Conservation (phyloP, 2,888 invertebrate species). For the Malthinus seriepunctatus region DNA sequence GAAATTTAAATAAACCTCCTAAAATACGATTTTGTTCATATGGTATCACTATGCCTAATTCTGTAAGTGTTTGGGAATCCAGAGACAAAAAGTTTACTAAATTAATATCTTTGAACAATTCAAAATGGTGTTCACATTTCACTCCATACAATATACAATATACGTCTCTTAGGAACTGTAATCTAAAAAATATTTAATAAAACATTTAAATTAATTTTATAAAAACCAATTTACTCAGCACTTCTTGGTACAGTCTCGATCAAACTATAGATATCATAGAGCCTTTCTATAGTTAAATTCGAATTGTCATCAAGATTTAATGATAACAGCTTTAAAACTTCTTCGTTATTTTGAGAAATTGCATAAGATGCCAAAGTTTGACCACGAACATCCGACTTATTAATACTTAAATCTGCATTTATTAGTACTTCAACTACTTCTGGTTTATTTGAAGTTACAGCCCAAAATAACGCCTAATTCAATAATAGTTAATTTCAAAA, state of each 20-base stretch:
- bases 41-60: constrained; percentile 63
- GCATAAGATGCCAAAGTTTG: constrained; percentile 61
- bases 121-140: constrained; percentile 59
- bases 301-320: constrained; percentile 39
- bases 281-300: constrained; percentile 5
- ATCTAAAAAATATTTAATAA: constrained; percentile 47
- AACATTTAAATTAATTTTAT: no score
- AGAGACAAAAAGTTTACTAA: constrained; percentile 62
- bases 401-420: constrained; percentile 57
- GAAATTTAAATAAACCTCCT: constrained; percentile 61
- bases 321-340: constrained; percentile 56
- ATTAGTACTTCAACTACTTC: constrained; percentile 61
- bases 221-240: background rate
- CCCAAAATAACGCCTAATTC: constrained; percentile 65
- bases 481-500: background rate
- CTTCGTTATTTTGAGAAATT: constrained; percentile 55
- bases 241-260: background rate
- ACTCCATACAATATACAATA: constrained; percentile 62
- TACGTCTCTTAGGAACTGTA: constrained; percentile 59
- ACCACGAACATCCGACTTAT: constrained; percentile 58
- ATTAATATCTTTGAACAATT: constrained; percentile 58
- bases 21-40: constrained; percentile 63
- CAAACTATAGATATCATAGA: constrained; percentile 35
- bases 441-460: constrained; percentile 60
- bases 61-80: constrained; percentile 60